Evolutionary conservation across 2,888 invertebrate genomes (phyloP), one percentile per base, ranked within the genome.

Genomic region (Cotesia congregata): DNA sequence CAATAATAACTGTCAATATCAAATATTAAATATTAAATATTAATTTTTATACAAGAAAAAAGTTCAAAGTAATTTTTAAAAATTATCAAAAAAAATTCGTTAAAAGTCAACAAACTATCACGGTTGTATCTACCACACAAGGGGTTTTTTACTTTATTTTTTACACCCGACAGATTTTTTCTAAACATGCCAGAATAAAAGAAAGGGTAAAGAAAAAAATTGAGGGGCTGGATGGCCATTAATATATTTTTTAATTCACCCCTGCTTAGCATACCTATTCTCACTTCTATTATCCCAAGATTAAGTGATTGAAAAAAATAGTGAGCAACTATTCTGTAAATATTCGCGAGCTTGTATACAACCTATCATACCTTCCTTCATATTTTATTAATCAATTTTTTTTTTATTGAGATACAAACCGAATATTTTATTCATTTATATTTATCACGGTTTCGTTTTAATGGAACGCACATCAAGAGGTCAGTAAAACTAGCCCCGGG

Each of bases 141-240:
- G 83, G 79, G 81, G 81, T 67, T 50, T 50, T 50, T 50, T 40
- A 59, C 59, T 61, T 75, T 74, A 76, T 74, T 77, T 73, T 81
- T 75, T 72, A 77, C 75, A 75, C 75, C 75, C 69, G 76, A 62
- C 72, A 40, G 62, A 60, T 62, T 74, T 39, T 60, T n/a, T 72
- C n/a, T 50, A 20, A 38, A 12, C 30, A 12, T 39, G 62, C 7
- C 61, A 62, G 39, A 12, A n/a, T 15, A 60, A 38, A 38, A 50
- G 76, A 76, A 78, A 74, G 77, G 75, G 71, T 72, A 72, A 74
- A 79, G 76, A 84, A 85, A 84, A n/a, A 83, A 83, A 82, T 80
- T 83, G 73, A 82, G 83, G 86, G 88, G 88, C 87, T 88, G 86
- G 87, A 83, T 85, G 81, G 85, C 88, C 86, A 88, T 89, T 87